A percentile compares a stretch with the other conserved stretches of the same genome.
phyloP scores from a whole-genome alignment of 1,140 invertebrate genomes.

The Drosophila busckii region DNA sequence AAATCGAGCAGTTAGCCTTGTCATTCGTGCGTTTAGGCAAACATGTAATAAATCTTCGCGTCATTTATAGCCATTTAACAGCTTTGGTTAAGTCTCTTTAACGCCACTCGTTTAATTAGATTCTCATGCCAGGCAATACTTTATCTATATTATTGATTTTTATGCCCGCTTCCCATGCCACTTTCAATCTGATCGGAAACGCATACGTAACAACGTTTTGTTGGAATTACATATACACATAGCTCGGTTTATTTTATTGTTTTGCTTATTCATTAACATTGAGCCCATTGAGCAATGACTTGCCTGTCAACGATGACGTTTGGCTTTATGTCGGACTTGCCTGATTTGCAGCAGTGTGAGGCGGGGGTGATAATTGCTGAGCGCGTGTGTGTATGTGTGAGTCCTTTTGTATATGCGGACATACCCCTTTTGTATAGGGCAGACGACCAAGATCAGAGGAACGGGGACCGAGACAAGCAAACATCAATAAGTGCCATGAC shows the following conservation, averaged over 20 bases:
- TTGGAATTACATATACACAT: slow-evolving; percentile 22
- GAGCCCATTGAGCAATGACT: slow-evolving; percentile 49
- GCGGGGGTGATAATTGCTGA: slow-evolving; percentile 58
- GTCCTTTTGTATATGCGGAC: slow-evolving; percentile 37
- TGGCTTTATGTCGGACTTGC: slow-evolving; percentile 40
- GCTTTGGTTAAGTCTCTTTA: neutral
- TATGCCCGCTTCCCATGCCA: too few species aligned
- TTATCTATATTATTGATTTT: too few species aligned
- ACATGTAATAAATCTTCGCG: too few species aligned
- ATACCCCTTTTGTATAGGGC: slow-evolving; percentile 37
- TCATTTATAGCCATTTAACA: slow-evolving; percentile 1
- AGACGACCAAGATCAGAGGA: slow-evolving; percentile 61
- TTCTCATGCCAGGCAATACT: neutral
- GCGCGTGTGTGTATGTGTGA: slow-evolving; percentile 28
- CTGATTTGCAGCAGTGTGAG: neutral
- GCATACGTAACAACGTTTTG: slow-evolving; percentile 25
- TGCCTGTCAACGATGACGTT: slow-evolving; percentile 65
- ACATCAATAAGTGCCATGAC: slow-evolving; percentile 63
- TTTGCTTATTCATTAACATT: slow-evolving; percentile 61
- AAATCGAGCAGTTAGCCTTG: too few species aligned
- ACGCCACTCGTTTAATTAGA: slow-evolving; percentile 24
- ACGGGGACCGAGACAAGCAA: slow-evolving; percentile 26
- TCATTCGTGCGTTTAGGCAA: too few species aligned
- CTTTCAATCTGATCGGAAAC: slow-evolving; percentile 25
- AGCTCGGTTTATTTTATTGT: slow-evolving; percentile 28